phyloP scores from a whole-genome alignment of 2,888 invertebrate genomes.

The Cosmorhoe ocellata region DNA sequence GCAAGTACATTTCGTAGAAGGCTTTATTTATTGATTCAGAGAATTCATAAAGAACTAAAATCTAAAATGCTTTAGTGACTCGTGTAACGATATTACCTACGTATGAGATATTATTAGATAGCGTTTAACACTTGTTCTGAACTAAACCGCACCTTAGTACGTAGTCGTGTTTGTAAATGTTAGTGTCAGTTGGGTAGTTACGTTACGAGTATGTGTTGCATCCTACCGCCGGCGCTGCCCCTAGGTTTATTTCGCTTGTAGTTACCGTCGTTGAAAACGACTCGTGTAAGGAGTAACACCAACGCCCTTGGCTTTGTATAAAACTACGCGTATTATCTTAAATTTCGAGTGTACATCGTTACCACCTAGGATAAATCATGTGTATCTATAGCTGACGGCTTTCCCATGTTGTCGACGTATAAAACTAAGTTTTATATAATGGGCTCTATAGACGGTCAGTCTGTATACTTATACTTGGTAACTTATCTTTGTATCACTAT shows the following conservation, averaged over 20 bases:
- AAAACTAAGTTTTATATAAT: slow-evolving; percentile 44
- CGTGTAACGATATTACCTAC: slow-evolving; percentile 66
- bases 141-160: slow-evolving; percentile 58
- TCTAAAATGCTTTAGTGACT: slow-evolving; percentile 33
- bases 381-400: slow-evolving; percentile 37
- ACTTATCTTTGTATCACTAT: slow-evolving; percentile 58
- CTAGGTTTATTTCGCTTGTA: slow-evolving; percentile 60
- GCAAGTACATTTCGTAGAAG: slow-evolving; percentile 14
- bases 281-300: slow-evolving; percentile 75
- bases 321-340: slow-evolving; percentile 54
- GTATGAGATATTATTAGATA: slow-evolving; percentile 71
- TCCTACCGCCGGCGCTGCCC: slow-evolving; percentile 36
- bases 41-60: slow-evolving; percentile 5
- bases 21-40: slow-evolving; percentile 8
- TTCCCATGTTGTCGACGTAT: slow-evolving; percentile 33
- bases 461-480: slow-evolving; percentile 40
- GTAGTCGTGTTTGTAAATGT: slow-evolving; percentile 39
- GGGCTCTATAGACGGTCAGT: slow-evolving; percentile 35
- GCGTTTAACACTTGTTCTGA: slow-evolving; percentile 53
- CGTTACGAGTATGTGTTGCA: slow-evolving; percentile 32
- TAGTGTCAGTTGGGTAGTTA: slow-evolving; percentile 26
- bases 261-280: slow-evolving; percentile 69
- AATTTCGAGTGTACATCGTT: slow-evolving; percentile 51
- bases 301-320: slow-evolving; percentile 66
- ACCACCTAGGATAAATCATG: slow-evolving; percentile 45